Conservation (phyloP, 2,888 invertebrate species). For the Temnothorax rugatulus region DNA sequence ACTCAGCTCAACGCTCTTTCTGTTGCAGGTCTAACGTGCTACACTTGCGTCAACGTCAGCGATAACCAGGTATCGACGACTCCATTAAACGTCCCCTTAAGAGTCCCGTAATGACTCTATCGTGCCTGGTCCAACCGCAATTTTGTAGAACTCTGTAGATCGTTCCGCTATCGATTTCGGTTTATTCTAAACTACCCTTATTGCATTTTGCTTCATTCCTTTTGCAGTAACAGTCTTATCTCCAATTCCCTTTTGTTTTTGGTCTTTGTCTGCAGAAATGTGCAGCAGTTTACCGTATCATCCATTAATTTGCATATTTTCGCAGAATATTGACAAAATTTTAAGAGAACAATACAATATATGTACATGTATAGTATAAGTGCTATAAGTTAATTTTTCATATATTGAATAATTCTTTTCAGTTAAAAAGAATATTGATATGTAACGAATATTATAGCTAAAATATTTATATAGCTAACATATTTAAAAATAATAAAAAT, state of each 20-base stretch:
- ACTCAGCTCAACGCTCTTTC: slow-evolving; percentile 62
- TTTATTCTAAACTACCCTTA: slow-evolving; percentile 67
- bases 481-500: slow-evolving; percentile 4
- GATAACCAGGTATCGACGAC: slow-evolving; percentile 87
- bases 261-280: slow-evolving; percentile 8
- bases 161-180: slow-evolving; percentile 68
- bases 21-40: slow-evolving; percentile 87
- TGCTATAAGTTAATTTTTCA: not conserved
- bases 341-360: not conserved
- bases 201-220: slow-evolving; percentile 29
- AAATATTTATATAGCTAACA: not conserved
- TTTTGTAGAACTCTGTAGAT: slow-evolving; percentile 65
- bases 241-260: slow-evolving; percentile 10
- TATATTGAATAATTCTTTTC: not conserved
- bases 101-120: slow-evolving; percentile 77
- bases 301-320: slow-evolving; percentile 14
- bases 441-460: not conserved
- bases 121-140: slow-evolving; percentile 73
- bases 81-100: slow-evolving; percentile 78
- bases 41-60: slow-evolving; percentile 89
- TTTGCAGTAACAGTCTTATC: slow-evolving; percentile 13
- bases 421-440: not conserved
- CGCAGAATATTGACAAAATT: slow-evolving; percentile 13
- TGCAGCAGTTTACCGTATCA: not conserved
- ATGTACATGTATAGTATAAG: not conserved